A percentile compares a stretch with the other conserved stretches of the same genome.
phyloP scores from a whole-genome alignment of 2,797 vertebrate genomes.

The Cyclopterus lumpus region DNA sequence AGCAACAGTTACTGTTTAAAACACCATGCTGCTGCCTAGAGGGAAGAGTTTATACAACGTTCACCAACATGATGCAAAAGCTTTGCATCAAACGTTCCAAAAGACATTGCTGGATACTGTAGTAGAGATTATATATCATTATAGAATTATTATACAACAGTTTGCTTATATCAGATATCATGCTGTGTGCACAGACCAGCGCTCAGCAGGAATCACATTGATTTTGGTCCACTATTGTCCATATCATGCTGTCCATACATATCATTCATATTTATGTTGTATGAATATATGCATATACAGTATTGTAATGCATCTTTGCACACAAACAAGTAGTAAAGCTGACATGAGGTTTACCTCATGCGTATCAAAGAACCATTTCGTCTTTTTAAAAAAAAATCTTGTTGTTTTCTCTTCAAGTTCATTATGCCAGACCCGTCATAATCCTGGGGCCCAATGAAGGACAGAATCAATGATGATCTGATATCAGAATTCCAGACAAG shows the following conservation, averaged over 20 bases:
- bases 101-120: background rate
- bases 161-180: background rate
- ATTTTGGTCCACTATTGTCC: background rate
- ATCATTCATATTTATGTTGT: background rate
- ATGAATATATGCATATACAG: background rate
- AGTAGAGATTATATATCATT: background rate
- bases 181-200: background rate
- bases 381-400: background rate
- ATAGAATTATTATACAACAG: too few species aligned
- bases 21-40: background rate
- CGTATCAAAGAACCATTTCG: background rate
- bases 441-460: conserved; percentile 99
- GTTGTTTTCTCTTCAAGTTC: conserved; percentile 82
- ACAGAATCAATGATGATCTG: conserved; percentile 96
- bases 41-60: background rate
- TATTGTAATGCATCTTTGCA: background rate
- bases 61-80: background rate
- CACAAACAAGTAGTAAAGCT: background rate
- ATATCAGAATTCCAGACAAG: conserved; percentile 98
- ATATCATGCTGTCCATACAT: background rate
- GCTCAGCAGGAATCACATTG: background rate
- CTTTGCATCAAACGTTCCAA: background rate
- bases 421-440: conserved; percentile 95
- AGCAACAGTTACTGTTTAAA: background rate
- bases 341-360: background rate